These are phyloP conservation scores for Alsophila aescularia DNA, from an alignment of 2,888 invertebrate genomes.

Conservation along the genomic window DNA sequence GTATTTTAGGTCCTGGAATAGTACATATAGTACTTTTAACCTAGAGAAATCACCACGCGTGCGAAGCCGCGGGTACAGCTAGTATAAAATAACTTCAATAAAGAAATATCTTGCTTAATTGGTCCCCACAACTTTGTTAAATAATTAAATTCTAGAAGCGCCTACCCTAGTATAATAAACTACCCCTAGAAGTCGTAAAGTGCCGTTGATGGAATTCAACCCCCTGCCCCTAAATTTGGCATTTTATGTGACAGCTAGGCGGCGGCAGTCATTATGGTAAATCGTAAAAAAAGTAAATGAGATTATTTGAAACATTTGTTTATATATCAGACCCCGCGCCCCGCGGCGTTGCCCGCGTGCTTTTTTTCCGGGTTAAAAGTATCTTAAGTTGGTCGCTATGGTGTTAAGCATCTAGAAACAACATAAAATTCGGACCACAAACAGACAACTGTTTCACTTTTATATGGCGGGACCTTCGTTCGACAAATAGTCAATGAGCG, in stretches of 20 bases:
- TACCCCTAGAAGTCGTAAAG: conserved; percentile 61
- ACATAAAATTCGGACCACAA: too few species aligned
- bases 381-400: too few species aligned
- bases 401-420: too few species aligned
- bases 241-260: conserved; percentile 23
- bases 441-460: too few species aligned
- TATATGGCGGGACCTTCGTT: too few species aligned
- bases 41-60: too few species aligned
- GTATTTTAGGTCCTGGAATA: too few species aligned
- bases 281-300: conserved; percentile 23
- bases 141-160: conserved; percentile 53
- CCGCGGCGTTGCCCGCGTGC: too few species aligned
- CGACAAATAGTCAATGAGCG: too few species aligned
- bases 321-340: not conserved
- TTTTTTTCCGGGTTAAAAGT: too few species aligned
- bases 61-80: not conserved
- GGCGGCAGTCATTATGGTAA: conserved; percentile 17
- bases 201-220: conserved; percentile 51
- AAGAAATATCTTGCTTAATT: conserved; percentile 26
- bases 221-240: conserved; percentile 27
- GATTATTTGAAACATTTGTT: conserved; percentile 6
- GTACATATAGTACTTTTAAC: too few species aligned
- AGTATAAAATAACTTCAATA: conserved; percentile 7
- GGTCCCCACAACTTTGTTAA: conserved; percentile 12
- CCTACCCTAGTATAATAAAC: conserved; percentile 47